Evolutionary conservation across 2,113 vertebrate species (phyloP).

Genomic region (Canis aureus): DNA sequence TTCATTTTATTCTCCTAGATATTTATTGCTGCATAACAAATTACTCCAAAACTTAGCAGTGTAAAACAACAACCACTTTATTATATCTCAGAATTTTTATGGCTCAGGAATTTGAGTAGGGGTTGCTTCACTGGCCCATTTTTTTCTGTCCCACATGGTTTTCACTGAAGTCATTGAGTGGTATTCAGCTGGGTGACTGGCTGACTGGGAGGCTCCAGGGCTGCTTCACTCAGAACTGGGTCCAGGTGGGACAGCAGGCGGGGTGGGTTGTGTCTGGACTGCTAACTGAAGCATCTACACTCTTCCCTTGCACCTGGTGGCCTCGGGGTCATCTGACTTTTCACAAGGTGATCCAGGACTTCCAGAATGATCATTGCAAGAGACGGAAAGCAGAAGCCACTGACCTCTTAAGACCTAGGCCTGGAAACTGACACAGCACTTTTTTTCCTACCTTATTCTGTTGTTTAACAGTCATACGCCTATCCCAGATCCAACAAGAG

Average conservation of each 20-base stretch:
- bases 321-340: neutral
- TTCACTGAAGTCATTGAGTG: neutral
- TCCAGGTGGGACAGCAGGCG: neutral
- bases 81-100: constrained; percentile 33
- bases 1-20: neutral
- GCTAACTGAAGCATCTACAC: neutral
- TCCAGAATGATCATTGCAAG: neutral
- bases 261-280: neutral
- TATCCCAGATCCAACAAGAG: neutral
- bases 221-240: neutral
- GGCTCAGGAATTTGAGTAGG: neutral
- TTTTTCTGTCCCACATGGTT: neutral
- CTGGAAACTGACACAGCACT: neutral
- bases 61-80: constrained; percentile 42
- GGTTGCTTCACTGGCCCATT: neutral
- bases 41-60: constrained; percentile 42
- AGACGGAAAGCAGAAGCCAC: neutral
- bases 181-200: neutral
- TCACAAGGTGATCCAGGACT: neutral
- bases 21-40: constrained; percentile 32
- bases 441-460: neutral
- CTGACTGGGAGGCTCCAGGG: neutral
- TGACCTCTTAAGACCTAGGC: neutral
- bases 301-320: neutral
- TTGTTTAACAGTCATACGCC: neutral